A percentile compares a stretch with the other conserved stretches of the same genome.
These are phyloP conservation scores for Spermophilus dauricus DNA, from an alignment of 2,113 vertebrate species.

Conservation along the genomic window DNA sequence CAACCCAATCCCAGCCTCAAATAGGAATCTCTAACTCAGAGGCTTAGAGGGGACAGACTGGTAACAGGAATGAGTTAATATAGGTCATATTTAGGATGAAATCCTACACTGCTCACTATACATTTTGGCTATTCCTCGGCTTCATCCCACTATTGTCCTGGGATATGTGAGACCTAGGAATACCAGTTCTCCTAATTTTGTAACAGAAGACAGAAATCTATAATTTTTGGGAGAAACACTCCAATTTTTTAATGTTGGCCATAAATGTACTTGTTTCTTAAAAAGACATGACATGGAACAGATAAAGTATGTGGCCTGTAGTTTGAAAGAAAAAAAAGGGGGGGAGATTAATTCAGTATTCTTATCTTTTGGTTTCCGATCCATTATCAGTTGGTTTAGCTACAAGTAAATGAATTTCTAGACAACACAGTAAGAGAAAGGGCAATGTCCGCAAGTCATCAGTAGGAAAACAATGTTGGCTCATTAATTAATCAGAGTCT, in stretches of 20 bases:
- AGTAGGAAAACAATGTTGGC: not conserved
- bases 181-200: not conserved
- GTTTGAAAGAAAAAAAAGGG: not conserved
- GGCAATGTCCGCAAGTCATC: constrained; percentile 2
- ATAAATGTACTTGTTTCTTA: not conserved
- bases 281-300: not conserved
- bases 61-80: not conserved
- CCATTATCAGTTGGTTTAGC: constrained; percentile 6
- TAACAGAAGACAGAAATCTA: constrained; percentile 49
- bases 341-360: not conserved
- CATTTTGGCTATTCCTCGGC: not conserved
- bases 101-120: not conserved
- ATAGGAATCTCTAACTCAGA: constrained; percentile 28
- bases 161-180: not conserved
- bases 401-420: constrained; percentile 65
- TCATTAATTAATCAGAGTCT: constrained; percentile 54
- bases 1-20: constrained; percentile 1
- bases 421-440: constrained; percentile 33
- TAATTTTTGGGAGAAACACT: constrained; percentile 18
- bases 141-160: not conserved
- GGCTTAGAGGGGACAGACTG: not conserved
- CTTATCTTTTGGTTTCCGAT: constrained; percentile 48
- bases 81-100: not conserved
- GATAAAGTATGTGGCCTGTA: not conserved
- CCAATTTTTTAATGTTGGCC: constrained; percentile 28